Conservation (phyloP, 2,113 vertebrate genomes). For the Lepus americanus region DNA sequence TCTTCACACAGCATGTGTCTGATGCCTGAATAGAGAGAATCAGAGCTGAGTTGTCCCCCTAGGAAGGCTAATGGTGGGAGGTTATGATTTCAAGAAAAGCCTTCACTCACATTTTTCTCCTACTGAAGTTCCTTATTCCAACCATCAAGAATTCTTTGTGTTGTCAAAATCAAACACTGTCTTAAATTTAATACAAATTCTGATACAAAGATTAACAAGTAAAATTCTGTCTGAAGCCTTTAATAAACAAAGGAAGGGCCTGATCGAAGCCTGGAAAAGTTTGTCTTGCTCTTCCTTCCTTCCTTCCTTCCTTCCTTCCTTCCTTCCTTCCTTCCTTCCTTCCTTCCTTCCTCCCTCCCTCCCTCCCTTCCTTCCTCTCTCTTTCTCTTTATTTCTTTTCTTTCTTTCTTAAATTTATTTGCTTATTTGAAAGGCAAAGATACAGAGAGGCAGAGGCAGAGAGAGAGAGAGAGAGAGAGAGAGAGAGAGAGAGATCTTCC, state of each 20-base stretch:
- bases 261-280: not conserved
- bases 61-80: no score
- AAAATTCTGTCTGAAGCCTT: not conserved
- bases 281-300: not conserved
- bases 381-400: no score
- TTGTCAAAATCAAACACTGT: not conserved
- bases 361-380: no score
- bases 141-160: not conserved
- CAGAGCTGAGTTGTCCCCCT: not conserved
- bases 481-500: no score
- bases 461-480: no score
- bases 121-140: not conserved
- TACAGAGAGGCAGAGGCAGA: no score
- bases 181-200: conserved; percentile 25
- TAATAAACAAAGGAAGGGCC: not conserved
- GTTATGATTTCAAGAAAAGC: not conserved
- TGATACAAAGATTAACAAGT: not conserved
- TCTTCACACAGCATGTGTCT: not conserved
- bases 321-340: no score
- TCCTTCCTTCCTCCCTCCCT: no score
- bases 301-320: no score
- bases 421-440: no score
- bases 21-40: not conserved
- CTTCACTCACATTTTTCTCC: not conserved
- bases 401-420: no score